Conservation (phyloP, 2,888 invertebrate species). For the Malthinus seriepunctatus region DNA sequence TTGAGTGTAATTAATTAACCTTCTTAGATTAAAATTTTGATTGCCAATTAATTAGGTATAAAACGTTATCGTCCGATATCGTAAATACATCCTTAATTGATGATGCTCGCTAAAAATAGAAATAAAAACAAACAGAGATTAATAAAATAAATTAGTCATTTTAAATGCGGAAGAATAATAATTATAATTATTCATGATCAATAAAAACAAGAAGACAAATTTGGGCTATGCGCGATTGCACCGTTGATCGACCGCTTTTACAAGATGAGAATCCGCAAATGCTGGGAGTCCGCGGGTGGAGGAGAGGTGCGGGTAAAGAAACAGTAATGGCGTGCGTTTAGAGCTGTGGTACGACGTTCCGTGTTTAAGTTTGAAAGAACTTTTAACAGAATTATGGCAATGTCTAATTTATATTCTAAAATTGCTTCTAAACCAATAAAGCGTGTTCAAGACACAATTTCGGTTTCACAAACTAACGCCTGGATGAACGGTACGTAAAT, state of each 20-base stretch:
- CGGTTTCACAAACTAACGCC: slow-evolving; percentile 79
- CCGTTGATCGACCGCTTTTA: slow-evolving; percentile 28
- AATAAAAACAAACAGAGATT: no score
- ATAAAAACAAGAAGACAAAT: slow-evolving; percentile 9
- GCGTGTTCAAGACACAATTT: slow-evolving; percentile 76
- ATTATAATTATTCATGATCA: slow-evolving; percentile 2
- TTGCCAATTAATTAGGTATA: no score
- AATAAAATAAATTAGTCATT: no score
- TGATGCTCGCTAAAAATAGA: no score
- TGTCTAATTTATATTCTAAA: slow-evolving; percentile 80
- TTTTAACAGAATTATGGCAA: slow-evolving; percentile 55
- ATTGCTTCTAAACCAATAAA: slow-evolving; percentile 74
- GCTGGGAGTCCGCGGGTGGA: background rate
- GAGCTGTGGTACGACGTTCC: slow-evolving; percentile 14
- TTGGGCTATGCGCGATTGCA: slow-evolving; percentile 25
- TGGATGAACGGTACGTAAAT: slow-evolving; percentile 78
- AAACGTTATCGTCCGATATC: no score
- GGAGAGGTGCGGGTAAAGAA: slow-evolving; percentile 12
- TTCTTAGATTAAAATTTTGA: no score
- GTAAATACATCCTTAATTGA: no score
- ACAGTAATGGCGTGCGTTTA: slow-evolving; percentile 32
- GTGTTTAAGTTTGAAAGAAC: slow-evolving; percentile 11
- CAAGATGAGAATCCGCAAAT: slow-evolving; percentile 2
- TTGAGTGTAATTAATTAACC: no score
- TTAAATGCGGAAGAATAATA: background rate